Conservation (phyloP, 64 coral and sea anemone species). For the Platygyra sinensis region DNA sequence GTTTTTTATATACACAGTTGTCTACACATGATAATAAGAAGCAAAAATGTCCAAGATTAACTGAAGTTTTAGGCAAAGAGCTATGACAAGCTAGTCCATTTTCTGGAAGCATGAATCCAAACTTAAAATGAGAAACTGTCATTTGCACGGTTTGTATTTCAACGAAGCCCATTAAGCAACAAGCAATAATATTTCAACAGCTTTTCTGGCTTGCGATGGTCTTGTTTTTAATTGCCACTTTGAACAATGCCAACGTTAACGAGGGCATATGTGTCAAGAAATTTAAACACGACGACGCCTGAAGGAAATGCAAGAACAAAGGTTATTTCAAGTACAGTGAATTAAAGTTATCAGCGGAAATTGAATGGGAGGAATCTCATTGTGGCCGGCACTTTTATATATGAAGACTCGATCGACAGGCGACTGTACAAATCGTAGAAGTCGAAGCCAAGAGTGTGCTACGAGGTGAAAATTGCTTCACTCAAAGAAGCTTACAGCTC, state of each 20-base stretch:
- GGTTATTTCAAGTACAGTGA: slow-evolving; percentile 21
- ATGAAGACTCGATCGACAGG: background rate
- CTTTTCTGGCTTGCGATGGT: background rate
- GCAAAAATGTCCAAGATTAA: background rate
- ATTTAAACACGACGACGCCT: slow-evolving; percentile 29
- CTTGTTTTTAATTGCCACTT: slow-evolving; percentile 20
- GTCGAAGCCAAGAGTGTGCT: background rate
- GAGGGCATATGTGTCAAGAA: slow-evolving; percentile 6
- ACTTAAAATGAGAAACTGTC: background rate
- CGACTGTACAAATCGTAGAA: background rate
- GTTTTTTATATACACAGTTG: too few species aligned
- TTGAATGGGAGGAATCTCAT: slow-evolving; percentile 34
- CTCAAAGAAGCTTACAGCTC: too few species aligned
- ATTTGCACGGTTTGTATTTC: slow-evolving; percentile 2
- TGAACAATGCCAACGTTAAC: slow-evolving; percentile 11
- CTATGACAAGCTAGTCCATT: background rate
- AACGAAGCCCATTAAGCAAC: slow-evolving; percentile 11
- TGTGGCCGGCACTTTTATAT: background rate
- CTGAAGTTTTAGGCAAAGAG: background rate
- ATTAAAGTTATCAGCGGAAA: slow-evolving; percentile 49
- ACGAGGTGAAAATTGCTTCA: too few species aligned
- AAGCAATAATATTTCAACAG: background rate
- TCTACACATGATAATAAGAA: background rate
- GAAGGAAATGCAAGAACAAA: slow-evolving; percentile 22
- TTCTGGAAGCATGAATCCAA: background rate